A percentile compares a stretch with the other conserved stretches of the same genome.
Conservation (phyloP, 2,113 vertebrate species). For the Pomatorhinus ruficollis region DNA sequence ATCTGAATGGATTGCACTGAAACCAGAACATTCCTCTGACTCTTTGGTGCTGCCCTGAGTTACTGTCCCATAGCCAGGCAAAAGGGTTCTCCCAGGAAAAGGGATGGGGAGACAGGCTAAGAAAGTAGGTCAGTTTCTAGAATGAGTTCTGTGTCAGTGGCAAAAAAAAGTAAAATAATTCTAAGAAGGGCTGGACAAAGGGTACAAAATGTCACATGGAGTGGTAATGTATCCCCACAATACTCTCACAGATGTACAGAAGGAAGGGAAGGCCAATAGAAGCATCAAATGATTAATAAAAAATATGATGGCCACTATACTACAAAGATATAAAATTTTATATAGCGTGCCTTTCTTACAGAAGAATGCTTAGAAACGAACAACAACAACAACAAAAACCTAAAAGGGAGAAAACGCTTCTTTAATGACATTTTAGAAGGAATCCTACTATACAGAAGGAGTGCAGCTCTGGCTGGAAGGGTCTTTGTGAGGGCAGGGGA, state of each 20-base stretch:
- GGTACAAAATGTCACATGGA: neutral
- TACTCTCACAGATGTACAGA: accelerated
- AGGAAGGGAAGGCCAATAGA: neutral
- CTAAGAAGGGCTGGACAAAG: neutral
- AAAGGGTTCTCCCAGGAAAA: neutral
- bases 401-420: neutral
- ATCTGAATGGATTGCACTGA: neutral
- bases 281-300: neutral
- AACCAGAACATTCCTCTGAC: neutral
- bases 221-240: neutral
- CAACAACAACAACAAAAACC: neutral
- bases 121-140: neutral
- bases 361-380: neutral
- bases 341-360: neutral
- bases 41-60: neutral
- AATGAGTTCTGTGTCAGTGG: neutral
- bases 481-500: neutral
- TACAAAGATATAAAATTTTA: neutral
- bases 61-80: neutral
- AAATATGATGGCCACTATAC: neutral
- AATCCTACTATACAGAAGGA: neutral
- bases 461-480: neutral
- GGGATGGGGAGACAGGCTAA: neutral
- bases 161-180: neutral
- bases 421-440: neutral